phyloP scores from a whole-genome alignment of 2,888 invertebrate genomes.

The Eucriotettix oculatus region DNA sequence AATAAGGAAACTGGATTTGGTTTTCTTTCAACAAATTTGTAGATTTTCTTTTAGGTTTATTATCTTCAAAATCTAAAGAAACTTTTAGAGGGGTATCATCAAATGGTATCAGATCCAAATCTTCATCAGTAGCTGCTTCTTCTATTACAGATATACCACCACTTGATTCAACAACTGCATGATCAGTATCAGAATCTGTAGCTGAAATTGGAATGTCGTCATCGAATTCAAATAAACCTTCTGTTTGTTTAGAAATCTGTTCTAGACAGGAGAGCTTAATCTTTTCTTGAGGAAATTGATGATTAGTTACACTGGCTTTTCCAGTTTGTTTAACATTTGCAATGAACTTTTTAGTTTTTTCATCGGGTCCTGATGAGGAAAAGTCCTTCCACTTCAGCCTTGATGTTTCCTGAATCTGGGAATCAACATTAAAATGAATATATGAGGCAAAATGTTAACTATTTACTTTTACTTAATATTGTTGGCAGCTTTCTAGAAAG shows the following conservation, averaged over 20 bases:
- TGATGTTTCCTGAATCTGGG: background rate
- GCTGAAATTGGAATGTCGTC: conserved; percentile 11
- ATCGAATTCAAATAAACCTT: conserved; percentile 1
- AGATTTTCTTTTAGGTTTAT: background rate
- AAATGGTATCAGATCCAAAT: conserved; percentile 13
- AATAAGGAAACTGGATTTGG: background rate
- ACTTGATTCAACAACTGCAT: conserved; percentile 12
- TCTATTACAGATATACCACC: conserved; percentile 10
- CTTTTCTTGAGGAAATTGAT: background rate
- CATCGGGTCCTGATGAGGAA: background rate
- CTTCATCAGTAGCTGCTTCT: conserved; percentile 14
- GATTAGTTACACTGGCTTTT: background rate
- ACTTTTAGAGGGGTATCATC: conserved; percentile 8
- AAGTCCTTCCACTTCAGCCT: background rate
- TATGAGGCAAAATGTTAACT: background rate
- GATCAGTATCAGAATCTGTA: conserved; percentile 13
- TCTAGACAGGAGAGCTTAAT: background rate
- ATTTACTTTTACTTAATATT: no score
- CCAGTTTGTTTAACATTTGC: background rate
- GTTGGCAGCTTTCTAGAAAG: no score
- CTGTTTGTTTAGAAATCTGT: background rate
- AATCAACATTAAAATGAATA: background rate
- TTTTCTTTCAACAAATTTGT: background rate
- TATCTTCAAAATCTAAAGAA: background rate
- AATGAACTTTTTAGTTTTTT: background rate